Base-by-base conservation (phyloP, 2,113 vertebrate species). In the Halichoerus grypus region DNA sequence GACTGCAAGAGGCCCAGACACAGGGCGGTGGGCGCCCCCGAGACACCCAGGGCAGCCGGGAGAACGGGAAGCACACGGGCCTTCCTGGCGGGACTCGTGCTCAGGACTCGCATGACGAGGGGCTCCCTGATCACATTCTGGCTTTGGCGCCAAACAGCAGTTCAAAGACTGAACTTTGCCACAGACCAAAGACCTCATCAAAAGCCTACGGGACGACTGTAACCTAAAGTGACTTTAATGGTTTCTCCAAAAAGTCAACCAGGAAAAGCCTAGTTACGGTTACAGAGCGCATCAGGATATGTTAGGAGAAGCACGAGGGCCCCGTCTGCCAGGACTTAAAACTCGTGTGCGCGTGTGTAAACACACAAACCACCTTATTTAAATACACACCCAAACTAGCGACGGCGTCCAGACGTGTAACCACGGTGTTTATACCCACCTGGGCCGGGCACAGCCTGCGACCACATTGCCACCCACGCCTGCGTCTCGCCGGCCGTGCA, bases 401-500 rank as follows among this genome's bases (percentile, higher is more conserved):
- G 28, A 61, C 0, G 0, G 51, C 9, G 3, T 42, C 46, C 15
- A 10, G 55, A 2, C 0, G 7, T 2, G 33, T 0, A 31, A 18
- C 42, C 26, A 4, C 13, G 4, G 42, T 1, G 14, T 18, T 18
- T 16, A 49, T 4, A 49, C 26, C 26, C 42, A 10, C 26, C 2
- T 8, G 15, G 0, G 7, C 16, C 0, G 4, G 26, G 3, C 26
- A 1, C 26, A 16, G 14, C 42, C 42, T 49, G 42, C 7, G 26
- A 31, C 74, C 74, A 49, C 26, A 18, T 5, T 12, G 21, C 84
- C 36, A 7, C 36, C 46, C 31, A 2, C 1, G 10, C 13, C 31
- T 10, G 18, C 1, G 33, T 33, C 19, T 42, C 6, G 18, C 69
- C n/a, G 36, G 77, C 22, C 18, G 69, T 6, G 8, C 8, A 16